A percentile compares a stretch with the other conserved stretches of the same genome.
Evolutionary conservation across 1,140 invertebrate species (phyloP).

Genomic region (Bathynomus jamesi): DNA sequence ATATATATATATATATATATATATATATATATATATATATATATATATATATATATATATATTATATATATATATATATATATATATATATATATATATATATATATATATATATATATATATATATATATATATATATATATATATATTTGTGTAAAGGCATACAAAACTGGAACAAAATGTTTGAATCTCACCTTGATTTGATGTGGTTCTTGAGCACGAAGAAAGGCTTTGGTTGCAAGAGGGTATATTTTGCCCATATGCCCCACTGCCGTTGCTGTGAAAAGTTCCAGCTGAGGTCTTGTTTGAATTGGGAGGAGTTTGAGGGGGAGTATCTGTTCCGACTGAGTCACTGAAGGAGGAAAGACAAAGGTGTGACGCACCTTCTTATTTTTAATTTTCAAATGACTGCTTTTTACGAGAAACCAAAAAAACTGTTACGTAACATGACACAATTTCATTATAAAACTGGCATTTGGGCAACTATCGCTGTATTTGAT

Average conservation of each 20-base stretch:
- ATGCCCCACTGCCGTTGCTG: neutral
- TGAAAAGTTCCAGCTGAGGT: neutral
- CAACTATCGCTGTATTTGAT: too few relatives aligned
- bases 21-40: too few relatives aligned
- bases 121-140: neutral
- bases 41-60: neutral
- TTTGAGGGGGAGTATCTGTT: slow-evolving; percentile 83
- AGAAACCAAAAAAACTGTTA: too few relatives aligned
- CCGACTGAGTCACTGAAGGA: slow-evolving; percentile 57
- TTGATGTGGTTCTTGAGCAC: neutral
- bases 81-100: neutral
- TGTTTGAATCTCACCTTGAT: neutral
- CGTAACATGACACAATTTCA: too few relatives aligned
- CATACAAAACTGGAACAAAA: neutral
- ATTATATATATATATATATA: slow-evolving; percentile 7
- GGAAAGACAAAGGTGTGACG: slow-evolving; percentile 16
- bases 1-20: too few relatives aligned
- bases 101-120: neutral
- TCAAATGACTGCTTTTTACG: too few relatives aligned
- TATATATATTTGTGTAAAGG: neutral
- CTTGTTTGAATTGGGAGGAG: slow-evolving; percentile 77
- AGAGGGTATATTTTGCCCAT: neutral
- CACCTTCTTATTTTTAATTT: slow-evolving; percentile 5
- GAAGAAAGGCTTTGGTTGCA: neutral
- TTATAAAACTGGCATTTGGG: too few relatives aligned